A percentile compares a stretch with the other conserved stretches of the same genome.
These are phyloP conservation scores for Gallinago undulata DNA, from an alignment of 2,113 vertebrate genomes.

Conservation along the genomic window DNA sequence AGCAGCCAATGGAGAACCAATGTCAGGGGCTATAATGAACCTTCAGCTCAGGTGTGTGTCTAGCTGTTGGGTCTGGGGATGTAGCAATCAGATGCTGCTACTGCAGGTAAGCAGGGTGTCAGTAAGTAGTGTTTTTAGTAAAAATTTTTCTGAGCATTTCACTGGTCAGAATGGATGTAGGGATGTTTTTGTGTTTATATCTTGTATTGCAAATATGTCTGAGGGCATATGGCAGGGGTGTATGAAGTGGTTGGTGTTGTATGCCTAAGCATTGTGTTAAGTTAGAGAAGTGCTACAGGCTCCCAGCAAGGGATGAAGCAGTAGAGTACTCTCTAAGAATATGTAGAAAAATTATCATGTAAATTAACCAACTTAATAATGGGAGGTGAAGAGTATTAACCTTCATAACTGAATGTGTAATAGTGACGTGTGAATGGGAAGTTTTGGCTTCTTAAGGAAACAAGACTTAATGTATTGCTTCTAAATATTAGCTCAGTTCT, in stretches of 20 bases:
- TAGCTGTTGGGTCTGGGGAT: fast-evolving
- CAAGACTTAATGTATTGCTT: neutral
- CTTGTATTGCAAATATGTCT: neutral
- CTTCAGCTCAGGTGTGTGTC: neutral
- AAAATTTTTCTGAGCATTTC: neutral
- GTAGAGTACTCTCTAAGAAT: neutral
- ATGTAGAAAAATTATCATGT: neutral
- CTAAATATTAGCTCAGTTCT: neutral
- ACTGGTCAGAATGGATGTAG: neutral
- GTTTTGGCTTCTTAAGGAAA: neutral
- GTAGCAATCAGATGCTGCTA: fast-evolving
- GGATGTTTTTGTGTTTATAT: neutral
- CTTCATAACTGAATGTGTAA: neutral
- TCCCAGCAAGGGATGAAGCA: neutral
- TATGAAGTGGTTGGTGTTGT: neutral
- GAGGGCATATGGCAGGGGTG: fast-evolving
- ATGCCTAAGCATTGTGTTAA: neutral
- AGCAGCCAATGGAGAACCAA: neutral
- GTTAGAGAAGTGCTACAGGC: neutral
- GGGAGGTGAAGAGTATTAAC: neutral
- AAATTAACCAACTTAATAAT: neutral
- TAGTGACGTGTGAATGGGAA: neutral
- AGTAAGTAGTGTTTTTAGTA: neutral
- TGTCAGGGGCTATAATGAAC: neutral
- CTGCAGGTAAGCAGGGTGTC: neutral